phyloP scores from a whole-genome alignment of 2,797 vertebrate species.

The Sebastes aleutianus region DNA sequence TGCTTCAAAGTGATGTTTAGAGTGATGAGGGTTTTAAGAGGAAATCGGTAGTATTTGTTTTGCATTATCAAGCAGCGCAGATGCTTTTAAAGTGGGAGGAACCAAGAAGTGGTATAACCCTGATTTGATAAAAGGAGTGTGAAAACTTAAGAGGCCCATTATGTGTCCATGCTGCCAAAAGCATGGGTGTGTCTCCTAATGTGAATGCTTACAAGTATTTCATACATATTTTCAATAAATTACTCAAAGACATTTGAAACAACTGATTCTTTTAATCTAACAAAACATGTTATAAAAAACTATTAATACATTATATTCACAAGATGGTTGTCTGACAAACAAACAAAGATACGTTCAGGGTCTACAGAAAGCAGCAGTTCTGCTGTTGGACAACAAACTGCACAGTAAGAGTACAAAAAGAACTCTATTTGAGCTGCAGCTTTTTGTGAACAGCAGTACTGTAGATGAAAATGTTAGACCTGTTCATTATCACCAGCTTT shows the following conservation, averaged over 20 bases:
- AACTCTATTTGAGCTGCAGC: background rate
- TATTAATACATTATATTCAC: constrained; percentile 45
- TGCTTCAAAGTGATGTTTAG: background rate
- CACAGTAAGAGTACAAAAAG: background rate
- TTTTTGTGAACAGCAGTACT: background rate
- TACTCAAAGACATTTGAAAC: constrained; percentile 19
- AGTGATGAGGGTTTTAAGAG: background rate
- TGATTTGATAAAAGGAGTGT: background rate
- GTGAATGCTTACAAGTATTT: background rate
- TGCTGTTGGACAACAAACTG: background rate
- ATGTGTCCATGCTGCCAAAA: background rate
- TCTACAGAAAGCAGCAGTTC: constrained; percentile 9
- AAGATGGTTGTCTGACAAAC: constrained; percentile 16
- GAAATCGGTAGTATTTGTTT: background rate
- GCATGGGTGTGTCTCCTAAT: background rate
- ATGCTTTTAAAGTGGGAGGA: background rate
- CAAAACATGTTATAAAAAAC: constrained; percentile 33
- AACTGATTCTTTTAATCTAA: constrained; percentile 55
- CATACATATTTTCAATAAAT: background rate
- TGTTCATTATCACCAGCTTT: constrained; percentile 9
- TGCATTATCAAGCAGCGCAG: background rate
- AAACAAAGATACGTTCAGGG: background rate
- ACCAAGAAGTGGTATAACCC: background rate
- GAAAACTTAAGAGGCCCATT: background rate
- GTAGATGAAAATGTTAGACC: constrained; percentile 8